Evolutionary conservation across 2,888 invertebrate genomes (phyloP), one percentile per base, ranked within the genome.

Genomic region (Metacarcinus magister): DNA sequence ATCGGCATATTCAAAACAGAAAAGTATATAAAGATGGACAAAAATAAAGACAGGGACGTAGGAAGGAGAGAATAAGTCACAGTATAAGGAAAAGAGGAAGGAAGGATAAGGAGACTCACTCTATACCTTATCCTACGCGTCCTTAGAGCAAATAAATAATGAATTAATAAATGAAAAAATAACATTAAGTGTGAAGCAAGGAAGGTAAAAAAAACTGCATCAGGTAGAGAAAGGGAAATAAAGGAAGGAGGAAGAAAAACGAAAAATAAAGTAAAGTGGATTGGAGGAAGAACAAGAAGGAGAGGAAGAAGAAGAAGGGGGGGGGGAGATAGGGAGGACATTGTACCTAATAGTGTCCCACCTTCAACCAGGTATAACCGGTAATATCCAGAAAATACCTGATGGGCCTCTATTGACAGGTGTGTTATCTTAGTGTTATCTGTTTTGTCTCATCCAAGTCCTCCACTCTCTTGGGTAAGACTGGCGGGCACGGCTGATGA

Each of bases 1-100:
- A 75, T 5, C 8, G n/a, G 48, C 7, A 48, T 48, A 48, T 48
- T 8, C 48, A 48, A 48, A 13, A 48, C 48, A 48, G 48, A 67
- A 13, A 92, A 46, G 46, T 92, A 92, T 43, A 92, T 43, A 92
- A 28, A 92, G 23, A 91, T 8, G 32, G 43, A 92, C 16, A 92
- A 19, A 92, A 3, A 92, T 92, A 44, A n/a, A 5, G 48, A 8
- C 13, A 13, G 5, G 48, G 13, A 48, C 7, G 7, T 8, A 48
- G 48, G 48, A 48, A 8, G 48, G 5, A 48, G 7, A 48, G 13
- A 48, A 48, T 48, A 5, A 8, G 48, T 8, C 48, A 5, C 48
- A 5, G 7, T 8, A 48, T 48, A 48, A 13, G 5, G 48, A 48
- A 8, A 13, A 48, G 13, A 48, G 48, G 13, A 48, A 48, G 48